phyloP scores from a whole-genome alignment of 2,888 invertebrate genomes.

The Parnassius smintheus region DNA sequence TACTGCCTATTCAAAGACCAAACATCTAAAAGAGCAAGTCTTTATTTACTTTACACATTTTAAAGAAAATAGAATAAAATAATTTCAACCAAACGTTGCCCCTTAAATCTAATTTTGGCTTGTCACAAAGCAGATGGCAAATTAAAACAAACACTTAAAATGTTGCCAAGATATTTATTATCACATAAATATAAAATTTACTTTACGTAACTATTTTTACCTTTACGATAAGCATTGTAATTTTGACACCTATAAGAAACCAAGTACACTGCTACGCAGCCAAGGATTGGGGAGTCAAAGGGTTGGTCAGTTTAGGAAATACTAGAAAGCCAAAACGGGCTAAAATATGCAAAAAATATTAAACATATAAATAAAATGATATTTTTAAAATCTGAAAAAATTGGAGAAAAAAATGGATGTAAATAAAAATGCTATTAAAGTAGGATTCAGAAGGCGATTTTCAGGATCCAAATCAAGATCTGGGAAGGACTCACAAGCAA shows the following conservation, averaged over 20 bases:
- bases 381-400: not conserved
- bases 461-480: conserved; percentile 56
- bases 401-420: conserved; percentile 19
- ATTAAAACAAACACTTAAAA: conserved; percentile 44
- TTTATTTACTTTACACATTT: conserved; percentile 76
- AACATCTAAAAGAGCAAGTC: conserved; percentile 74
- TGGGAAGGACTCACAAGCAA: conserved; percentile 78
- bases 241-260: conserved; percentile 74
- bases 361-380: not conserved
- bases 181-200: conserved; percentile 42
- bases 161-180: conserved; percentile 43
- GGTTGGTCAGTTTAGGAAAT: conserved; percentile 32
- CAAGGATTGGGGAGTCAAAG: conserved; percentile 42
- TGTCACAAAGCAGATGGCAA: conserved; percentile 68
- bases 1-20: conserved; percentile 73
- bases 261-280: conserved; percentile 80
- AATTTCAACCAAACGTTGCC: conserved; percentile 54
- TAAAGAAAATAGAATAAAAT: conserved; percentile 41
- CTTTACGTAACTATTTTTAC: conserved; percentile 52
- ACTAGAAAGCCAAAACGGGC: conserved; percentile 29
- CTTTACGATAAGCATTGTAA: conserved; percentile 75
- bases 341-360: conserved; percentile 2
- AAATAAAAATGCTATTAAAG: not conserved
- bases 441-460: conserved; percentile 37
- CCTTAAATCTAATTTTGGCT: conserved; percentile 54